Conservation (phyloP, 2,797 vertebrate genomes). For the Pachyuromys duprasi region DNA sequence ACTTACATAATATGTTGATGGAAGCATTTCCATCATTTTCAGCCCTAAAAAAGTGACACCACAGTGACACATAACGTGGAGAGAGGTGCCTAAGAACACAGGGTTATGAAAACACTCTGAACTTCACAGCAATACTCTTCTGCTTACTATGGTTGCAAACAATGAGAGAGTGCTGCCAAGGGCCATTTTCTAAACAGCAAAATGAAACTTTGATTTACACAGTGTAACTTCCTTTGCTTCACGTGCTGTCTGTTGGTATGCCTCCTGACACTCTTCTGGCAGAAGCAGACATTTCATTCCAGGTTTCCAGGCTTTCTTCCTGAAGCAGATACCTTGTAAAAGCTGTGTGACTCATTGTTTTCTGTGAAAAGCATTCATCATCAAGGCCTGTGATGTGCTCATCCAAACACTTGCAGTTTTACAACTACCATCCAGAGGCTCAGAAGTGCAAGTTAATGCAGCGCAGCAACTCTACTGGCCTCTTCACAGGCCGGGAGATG, state of each 20-base stretch:
- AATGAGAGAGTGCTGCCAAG: constrained; percentile 17
- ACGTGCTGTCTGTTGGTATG: constrained; percentile 22
- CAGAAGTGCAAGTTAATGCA: constrained; percentile 57
- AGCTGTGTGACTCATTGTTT: constrained; percentile 72
- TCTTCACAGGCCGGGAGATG: constrained; percentile 54
- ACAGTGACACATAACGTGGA: background rate
- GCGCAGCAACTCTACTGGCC: constrained; percentile 32
- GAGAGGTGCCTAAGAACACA: background rate
- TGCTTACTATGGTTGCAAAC: background rate
- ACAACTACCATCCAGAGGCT: constrained; percentile 55
- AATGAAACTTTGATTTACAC: constrained; percentile 62
- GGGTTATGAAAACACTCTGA: constrained; percentile 33
- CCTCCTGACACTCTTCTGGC: constrained; percentile 68
- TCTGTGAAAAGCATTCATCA: constrained; percentile 48
- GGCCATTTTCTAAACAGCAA: constrained; percentile 36
- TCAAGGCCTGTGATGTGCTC: constrained; percentile 72
- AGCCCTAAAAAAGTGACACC: background rate
- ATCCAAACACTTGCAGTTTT: constrained; percentile 79
- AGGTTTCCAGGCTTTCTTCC: constrained; percentile 56
- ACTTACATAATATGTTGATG: background rate
- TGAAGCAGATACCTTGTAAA: constrained; percentile 69
- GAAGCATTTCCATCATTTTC: constrained; percentile 16
- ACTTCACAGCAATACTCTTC: background rate
- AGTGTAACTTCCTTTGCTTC: constrained; percentile 36
- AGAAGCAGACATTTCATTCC: constrained; percentile 36